Conservation (phyloP, 2,797 vertebrate species). For the Catostomus latipinnis region DNA sequence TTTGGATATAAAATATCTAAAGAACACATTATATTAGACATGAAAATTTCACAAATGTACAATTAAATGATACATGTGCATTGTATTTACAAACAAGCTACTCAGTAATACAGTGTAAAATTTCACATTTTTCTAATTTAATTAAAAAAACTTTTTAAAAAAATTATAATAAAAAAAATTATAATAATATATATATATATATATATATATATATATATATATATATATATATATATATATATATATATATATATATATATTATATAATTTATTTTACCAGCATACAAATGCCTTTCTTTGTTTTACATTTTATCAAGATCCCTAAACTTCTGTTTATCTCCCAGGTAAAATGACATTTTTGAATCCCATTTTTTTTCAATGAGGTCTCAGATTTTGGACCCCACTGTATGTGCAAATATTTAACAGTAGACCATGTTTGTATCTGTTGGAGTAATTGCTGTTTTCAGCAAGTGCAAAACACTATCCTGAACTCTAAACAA, state of each 20-base stretch:
- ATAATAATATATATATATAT: too few relatives aligned
- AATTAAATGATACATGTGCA: too few relatives aligned
- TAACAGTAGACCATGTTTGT: background rate
- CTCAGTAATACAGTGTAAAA: background rate
- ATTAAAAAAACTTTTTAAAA: background rate
- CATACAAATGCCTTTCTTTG: background rate
- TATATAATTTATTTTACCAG: too few relatives aligned
- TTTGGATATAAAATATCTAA: background rate
- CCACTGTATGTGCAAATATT: background rate
- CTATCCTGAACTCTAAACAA: conserved; percentile 27
- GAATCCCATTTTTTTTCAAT: background rate
- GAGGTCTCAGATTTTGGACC: background rate
- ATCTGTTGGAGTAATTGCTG: background rate
- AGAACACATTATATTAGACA: too few relatives aligned
- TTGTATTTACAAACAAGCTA: background rate
- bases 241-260: too few relatives aligned
- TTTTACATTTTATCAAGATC: background rate
- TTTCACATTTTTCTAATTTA: background rate
- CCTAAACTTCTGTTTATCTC: too few relatives aligned
- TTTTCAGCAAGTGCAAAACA: conserved; percentile 34
- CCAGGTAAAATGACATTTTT: too few relatives aligned
- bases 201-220: too few relatives aligned
- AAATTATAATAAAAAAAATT: too few relatives aligned
- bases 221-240: too few relatives aligned
- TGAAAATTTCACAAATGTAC: background rate